Evolutionary conservation across 2,888 invertebrate genomes (phyloP).

Genomic region (Limulus polyphemus): DNA sequence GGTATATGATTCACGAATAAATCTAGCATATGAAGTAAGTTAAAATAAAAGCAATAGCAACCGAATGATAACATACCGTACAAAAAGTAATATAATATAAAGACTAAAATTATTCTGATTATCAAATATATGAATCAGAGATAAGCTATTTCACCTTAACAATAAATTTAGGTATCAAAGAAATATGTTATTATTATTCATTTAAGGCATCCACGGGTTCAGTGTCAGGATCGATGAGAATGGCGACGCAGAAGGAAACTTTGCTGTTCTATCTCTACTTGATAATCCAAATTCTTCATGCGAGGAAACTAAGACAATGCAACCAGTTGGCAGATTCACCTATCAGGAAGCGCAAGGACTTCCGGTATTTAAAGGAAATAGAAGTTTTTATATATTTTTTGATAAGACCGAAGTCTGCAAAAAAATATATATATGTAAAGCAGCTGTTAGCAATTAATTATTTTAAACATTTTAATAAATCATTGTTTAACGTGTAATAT

Average conservation of each 20-base stretch:
- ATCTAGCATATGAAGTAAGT: too few species aligned
- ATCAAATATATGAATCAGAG: too few species aligned
- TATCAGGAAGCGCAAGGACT: constrained; percentile 36
- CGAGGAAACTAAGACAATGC: constrained; percentile 29
- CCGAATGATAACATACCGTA: too few species aligned
- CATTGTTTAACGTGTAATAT: too few species aligned
- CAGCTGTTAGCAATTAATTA: background rate
- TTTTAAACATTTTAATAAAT: background rate
- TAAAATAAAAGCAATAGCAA: too few species aligned
- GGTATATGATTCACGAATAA: too few species aligned
- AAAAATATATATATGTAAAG: background rate
- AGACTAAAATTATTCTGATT: too few species aligned
- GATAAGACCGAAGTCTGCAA: background rate
- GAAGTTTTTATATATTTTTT: background rate
- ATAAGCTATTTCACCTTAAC: too few species aligned
- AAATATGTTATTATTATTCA: too few species aligned
- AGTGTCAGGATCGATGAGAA: constrained; percentile 60
- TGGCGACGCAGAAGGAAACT: constrained; percentile 85
- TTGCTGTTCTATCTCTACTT: constrained; percentile 62
- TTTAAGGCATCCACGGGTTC: constrained; percentile 36
- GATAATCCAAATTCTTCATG: background rate
- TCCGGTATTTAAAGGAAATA: constrained; percentile 25
- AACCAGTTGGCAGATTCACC: constrained; percentile 63
- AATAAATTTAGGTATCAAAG: too few species aligned
- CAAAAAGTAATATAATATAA: too few species aligned